phyloP scores from a whole-genome alignment of 1,140 invertebrate genomes.

The Cydia amplana region DNA sequence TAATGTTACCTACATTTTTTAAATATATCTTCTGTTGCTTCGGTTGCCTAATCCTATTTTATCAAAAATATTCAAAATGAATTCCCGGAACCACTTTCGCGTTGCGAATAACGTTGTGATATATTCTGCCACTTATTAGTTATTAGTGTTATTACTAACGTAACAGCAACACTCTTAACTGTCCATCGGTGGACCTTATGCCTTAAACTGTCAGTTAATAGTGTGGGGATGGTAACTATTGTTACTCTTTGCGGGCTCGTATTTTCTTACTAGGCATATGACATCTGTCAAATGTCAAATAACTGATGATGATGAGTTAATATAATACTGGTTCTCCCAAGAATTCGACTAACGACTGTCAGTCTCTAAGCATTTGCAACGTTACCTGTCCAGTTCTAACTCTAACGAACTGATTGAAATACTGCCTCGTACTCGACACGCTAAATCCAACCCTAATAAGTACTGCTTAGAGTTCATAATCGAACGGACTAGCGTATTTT shows the following conservation, averaged over 20 bases:
- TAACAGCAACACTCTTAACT: too few species aligned
- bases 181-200: too few species aligned
- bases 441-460: slow-evolving; percentile 36
- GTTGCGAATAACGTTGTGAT: background rate
- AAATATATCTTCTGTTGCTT: too few species aligned
- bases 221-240: too few species aligned
- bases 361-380: background rate
- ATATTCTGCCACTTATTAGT: background rate
- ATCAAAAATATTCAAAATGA: background rate
- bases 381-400: slow-evolving; percentile 42
- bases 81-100: background rate
- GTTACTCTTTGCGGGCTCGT: too few species aligned
- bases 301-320: too few species aligned
- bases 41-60: background rate
- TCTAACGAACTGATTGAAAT: slow-evolving; percentile 69
- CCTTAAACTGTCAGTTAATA: too few species aligned
- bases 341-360: background rate
- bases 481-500: slow-evolving; percentile 32
- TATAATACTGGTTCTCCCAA: background rate
- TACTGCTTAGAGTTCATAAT: slow-evolving; percentile 8
- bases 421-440: slow-evolving; percentile 54
- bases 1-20: too few species aligned
- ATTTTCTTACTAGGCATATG: too few species aligned
- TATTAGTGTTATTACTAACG: background rate
- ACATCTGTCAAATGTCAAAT: too few species aligned